phyloP scores from a whole-genome alignment of 2,797 vertebrate genomes.

The Neostethus bicornis region DNA sequence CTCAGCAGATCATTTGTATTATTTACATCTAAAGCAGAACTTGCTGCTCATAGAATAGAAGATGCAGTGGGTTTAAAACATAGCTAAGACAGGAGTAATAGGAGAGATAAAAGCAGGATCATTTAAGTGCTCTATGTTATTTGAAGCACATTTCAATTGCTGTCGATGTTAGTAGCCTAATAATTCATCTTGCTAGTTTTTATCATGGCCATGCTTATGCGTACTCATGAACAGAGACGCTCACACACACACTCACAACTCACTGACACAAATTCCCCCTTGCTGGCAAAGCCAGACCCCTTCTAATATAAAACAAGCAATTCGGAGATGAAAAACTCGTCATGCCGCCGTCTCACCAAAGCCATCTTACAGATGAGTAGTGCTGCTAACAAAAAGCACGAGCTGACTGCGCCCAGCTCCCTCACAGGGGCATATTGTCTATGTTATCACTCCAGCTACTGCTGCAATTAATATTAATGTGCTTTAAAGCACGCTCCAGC shows the following conservation, averaged over 20 bases:
- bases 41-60: slow-evolving; percentile 70
- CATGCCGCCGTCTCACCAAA: slow-evolving; percentile 52
- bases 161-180: slow-evolving; percentile 69
- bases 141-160: slow-evolving; percentile 72
- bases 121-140: slow-evolving; percentile 74
- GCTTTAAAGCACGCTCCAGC: slow-evolving; percentile 78
- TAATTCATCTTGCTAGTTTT: slow-evolving; percentile 68
- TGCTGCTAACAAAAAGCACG: slow-evolving; percentile 61
- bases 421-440: slow-evolving; percentile 70
- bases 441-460: slow-evolving; percentile 74
- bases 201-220: slow-evolving; percentile 31
- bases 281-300: slow-evolving; percentile 44
- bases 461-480: slow-evolving; percentile 85
- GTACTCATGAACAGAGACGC: slow-evolving; percentile 19
- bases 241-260: slow-evolving; percentile 35
- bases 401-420: slow-evolving; percentile 57
- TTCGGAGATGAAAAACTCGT: slow-evolving; percentile 69
- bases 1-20: slow-evolving; percentile 60
- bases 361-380: slow-evolving; percentile 58
- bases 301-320: slow-evolving; percentile 69
- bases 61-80: slow-evolving; percentile 70
- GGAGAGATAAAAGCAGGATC: slow-evolving; percentile 71
- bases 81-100: slow-evolving; percentile 63
- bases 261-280: slow-evolving; percentile 61
- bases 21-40: slow-evolving; percentile 76